Evolutionary conservation across 2,113 vertebrate genomes (phyloP).

Genomic region (Cairina moschata): DNA sequence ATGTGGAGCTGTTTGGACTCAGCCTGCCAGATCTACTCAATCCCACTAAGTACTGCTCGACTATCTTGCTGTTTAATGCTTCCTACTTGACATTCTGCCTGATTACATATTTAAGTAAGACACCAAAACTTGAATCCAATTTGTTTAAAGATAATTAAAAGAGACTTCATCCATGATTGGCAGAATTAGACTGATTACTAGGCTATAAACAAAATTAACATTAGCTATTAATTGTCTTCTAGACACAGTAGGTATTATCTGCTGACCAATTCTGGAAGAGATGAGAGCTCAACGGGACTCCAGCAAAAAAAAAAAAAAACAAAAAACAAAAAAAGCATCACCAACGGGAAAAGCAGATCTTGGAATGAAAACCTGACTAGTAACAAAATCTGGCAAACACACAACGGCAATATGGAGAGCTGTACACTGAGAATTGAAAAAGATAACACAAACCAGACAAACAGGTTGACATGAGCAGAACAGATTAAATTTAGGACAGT

Average conservation of each 20-base stretch:
- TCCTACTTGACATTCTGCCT: neutral
- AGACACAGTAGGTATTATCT: neutral
- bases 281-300: neutral
- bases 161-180: neutral
- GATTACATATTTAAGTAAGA: neutral
- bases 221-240: neutral
- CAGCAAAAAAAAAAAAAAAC: neutral
- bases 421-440: neutral
- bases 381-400: neutral
- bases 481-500: neutral
- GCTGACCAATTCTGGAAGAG: neutral
- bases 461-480: fast-evolving
- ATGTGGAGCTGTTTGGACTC: neutral
- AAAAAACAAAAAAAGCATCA: neutral
- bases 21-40: neutral
- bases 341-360: neutral
- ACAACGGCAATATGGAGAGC: neutral
- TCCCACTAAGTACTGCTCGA: neutral
- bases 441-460: neutral
- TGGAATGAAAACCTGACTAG: neutral
- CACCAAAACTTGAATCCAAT: neutral
- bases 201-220: neutral
- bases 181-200: neutral
- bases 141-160: neutral
- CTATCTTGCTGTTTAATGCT: neutral